Conservation (phyloP, 2,113 vertebrate genomes). For the Eupsittula cactorum region DNA sequence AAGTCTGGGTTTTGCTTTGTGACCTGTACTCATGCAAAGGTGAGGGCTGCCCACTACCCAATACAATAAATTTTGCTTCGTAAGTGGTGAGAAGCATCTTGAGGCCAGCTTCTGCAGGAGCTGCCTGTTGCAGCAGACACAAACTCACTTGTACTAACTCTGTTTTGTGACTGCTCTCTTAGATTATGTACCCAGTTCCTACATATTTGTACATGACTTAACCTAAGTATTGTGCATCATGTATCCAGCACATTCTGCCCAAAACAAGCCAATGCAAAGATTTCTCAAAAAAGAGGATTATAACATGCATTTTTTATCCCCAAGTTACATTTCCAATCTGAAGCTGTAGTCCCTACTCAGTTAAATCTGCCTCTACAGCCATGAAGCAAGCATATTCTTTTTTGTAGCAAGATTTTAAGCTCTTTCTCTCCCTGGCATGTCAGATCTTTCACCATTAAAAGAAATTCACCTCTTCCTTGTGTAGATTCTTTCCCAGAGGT, state of each 20-base stretch:
- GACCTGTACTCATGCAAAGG: neutral
- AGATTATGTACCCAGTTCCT: neutral
- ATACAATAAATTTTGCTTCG: neutral
- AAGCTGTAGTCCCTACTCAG: neutral
- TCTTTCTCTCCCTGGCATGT: neutral
- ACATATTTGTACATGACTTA: neutral
- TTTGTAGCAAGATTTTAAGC: neutral
- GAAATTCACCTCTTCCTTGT: neutral
- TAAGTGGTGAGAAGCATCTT: neutral
- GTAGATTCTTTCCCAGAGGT: neutral
- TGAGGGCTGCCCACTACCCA: neutral
- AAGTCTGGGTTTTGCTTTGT: neutral
- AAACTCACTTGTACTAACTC: neutral
- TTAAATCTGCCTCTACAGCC: neutral
- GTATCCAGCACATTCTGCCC: neutral
- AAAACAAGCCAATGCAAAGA: neutral
- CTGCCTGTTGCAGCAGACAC: neutral
- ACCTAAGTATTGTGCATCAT: neutral
- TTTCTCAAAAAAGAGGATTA: constrained; percentile 16
- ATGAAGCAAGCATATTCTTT: neutral
- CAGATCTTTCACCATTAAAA: neutral
- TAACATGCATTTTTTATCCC: neutral
- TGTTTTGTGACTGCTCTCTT: neutral
- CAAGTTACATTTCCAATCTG: neutral
- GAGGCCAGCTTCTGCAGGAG: neutral